These are phyloP conservation scores for Lymantria dispar DNA, from an alignment of 2,888 invertebrate species.

Conservation along the genomic window DNA sequence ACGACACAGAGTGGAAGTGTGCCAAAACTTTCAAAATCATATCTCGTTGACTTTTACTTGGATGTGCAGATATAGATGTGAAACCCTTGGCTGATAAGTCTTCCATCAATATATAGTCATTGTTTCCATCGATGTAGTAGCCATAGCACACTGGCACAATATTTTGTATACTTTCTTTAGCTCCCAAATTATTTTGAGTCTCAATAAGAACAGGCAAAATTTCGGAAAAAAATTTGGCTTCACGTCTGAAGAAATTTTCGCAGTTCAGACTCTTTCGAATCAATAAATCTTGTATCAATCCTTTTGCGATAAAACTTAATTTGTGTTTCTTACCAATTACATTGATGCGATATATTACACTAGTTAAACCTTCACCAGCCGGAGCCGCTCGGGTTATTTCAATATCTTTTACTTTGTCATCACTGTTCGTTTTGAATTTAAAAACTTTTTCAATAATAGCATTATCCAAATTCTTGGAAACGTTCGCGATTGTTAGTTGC, in stretches of 20 bases:
- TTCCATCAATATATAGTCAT: constrained; percentile 54
- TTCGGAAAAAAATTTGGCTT: constrained; percentile 43
- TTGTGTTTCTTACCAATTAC: constrained; percentile 32
- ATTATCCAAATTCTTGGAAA: constrained; percentile 46
- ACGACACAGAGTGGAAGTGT: constrained; percentile 55
- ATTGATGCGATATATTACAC: constrained; percentile 50
- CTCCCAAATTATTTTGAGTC: constrained; percentile 41
- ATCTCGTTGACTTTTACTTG: constrained; percentile 38
- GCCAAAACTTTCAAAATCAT: constrained; percentile 44
- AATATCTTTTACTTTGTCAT: constrained; percentile 38
- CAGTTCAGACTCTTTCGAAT: constrained; percentile 41
- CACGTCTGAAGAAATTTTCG: constrained; percentile 42
- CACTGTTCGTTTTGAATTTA: constrained; percentile 41
- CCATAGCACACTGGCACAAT: constrained; percentile 46
- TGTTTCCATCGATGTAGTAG: constrained; percentile 39
- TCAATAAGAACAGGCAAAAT: constrained; percentile 42
- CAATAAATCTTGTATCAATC: constrained; percentile 36
- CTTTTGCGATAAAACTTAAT: constrained; percentile 48
- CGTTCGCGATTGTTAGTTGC: constrained; percentile 33
- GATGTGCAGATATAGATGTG: constrained; percentile 30
- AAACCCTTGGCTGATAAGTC: constrained; percentile 44
- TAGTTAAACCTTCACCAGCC: constrained; percentile 50
- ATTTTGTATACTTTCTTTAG: constrained; percentile 44
- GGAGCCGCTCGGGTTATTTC: constrained; percentile 44
- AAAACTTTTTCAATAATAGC: constrained; percentile 45